These are phyloP conservation scores for Ellobius talpinus DNA, from an alignment of 2,113 vertebrate genomes.

Conservation along the genomic window DNA sequence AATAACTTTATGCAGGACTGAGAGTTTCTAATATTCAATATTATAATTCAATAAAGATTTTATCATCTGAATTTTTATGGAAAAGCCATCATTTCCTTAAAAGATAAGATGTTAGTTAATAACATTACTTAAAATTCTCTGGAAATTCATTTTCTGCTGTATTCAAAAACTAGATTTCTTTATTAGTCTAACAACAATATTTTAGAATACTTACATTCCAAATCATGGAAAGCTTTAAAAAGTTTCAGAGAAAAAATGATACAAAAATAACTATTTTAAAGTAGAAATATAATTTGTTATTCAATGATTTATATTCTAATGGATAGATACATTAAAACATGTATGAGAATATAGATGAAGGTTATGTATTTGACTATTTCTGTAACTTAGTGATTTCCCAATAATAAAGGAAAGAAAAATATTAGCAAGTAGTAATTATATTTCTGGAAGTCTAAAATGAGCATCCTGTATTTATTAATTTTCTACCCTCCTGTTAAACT, in stretches of 20 bases:
- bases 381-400: constrained; percentile 39
- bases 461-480: constrained; percentile 76
- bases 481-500: constrained; percentile 71
- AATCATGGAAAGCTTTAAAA: constrained; percentile 56
- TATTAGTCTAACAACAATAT: background rate
- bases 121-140: background rate
- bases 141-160: background rate
- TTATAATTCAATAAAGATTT: background rate
- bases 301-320: constrained; percentile 1
- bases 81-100: background rate
- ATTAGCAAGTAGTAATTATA: constrained; percentile 76
- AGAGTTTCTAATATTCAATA: background rate
- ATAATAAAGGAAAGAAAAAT: constrained; percentile 55
- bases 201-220: constrained; percentile 50
- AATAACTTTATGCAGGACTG: background rate
- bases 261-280: constrained; percentile 31
- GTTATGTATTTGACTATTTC: constrained; percentile 38
- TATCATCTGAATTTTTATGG: constrained; percentile 34
- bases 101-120: background rate
- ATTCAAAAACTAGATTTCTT: background rate
- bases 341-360: background rate
- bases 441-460: constrained; percentile 57
- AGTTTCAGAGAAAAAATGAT: constrained; percentile 24
- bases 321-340: background rate
- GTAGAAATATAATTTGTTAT: constrained; percentile 52